phyloP scores from a whole-genome alignment of 2,888 invertebrate genomes.

The Bellardia bayeri region DNA sequence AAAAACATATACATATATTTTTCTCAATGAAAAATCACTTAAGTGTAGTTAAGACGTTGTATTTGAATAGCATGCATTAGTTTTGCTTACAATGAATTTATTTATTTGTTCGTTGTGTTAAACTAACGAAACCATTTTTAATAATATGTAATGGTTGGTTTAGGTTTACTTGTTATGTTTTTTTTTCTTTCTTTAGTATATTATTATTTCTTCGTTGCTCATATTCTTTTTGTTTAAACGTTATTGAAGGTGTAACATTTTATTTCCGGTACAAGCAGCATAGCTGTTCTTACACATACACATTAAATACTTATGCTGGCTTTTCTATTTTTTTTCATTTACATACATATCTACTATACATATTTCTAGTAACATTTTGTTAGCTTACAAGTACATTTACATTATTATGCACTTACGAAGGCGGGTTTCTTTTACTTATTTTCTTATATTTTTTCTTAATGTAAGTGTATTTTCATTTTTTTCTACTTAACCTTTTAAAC shows the following conservation, averaged over 20 bases:
- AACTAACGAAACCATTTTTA: conserved; percentile 57
- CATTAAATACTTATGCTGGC: conserved; percentile 9
- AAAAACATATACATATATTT: background rate
- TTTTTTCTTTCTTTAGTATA: conserved; percentile 3
- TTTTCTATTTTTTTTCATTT: background rate
- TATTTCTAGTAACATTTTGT: background rate
- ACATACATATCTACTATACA: background rate
- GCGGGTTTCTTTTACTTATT: background rate
- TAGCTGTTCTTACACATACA: background rate
- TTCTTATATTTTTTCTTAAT: background rate
- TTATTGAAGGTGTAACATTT: conserved; percentile 64
- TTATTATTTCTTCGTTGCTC: background rate
- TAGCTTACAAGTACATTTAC: conserved; percentile 18
- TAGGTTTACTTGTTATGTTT: conserved; percentile 3
- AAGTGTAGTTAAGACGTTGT: conserved; percentile 56
- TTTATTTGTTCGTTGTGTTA: conserved; percentile 4
- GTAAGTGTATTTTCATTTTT: background rate
- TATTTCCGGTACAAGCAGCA: conserved; percentile 39
- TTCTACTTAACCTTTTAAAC: background rate
- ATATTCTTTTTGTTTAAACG: conserved; percentile 2
- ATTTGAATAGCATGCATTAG: conserved; percentile 42
- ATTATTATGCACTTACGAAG: conserved; percentile 26
- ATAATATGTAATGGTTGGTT: conserved; percentile 26
- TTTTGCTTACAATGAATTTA: conserved; percentile 25
- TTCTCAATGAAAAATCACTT: conserved; percentile 65